phyloP scores from a whole-genome alignment of 2,113 vertebrate species.

The Sigmodon hispidus region DNA sequence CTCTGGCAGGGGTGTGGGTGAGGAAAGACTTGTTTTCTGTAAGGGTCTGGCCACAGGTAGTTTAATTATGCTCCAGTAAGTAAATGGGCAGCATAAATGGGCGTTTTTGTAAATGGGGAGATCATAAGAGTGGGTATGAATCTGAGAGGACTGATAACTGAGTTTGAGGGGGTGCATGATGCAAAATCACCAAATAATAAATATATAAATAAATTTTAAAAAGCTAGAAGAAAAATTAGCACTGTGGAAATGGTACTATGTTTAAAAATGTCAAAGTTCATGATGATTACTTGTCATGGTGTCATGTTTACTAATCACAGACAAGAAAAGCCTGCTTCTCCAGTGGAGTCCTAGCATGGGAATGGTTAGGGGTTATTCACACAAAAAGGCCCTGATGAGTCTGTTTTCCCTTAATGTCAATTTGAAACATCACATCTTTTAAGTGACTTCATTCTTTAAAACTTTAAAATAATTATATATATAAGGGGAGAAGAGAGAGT shows the following conservation, averaged over 20 bases:
- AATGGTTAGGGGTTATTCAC: constrained; percentile 5
- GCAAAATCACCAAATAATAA: too few relatives aligned
- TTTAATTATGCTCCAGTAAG: too few relatives aligned
- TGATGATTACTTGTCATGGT: constrained; percentile 31
- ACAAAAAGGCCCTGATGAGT: background rate
- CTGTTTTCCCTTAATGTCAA: constrained; percentile 23
- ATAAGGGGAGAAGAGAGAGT: too few relatives aligned
- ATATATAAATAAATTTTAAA: too few relatives aligned
- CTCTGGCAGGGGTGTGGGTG: too few relatives aligned
- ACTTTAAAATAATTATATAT: background rate
- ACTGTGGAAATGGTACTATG: background rate
- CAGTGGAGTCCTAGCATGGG: background rate
- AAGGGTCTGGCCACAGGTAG: too few relatives aligned
- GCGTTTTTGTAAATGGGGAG: too few relatives aligned
- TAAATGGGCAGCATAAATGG: too few relatives aligned
- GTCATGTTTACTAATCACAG: constrained; percentile 18
- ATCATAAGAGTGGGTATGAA: too few relatives aligned
- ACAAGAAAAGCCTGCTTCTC: background rate
- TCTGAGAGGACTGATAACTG: too few relatives aligned
- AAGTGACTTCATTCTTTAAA: background rate
- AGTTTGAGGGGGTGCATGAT: too few relatives aligned
- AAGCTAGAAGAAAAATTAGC: constrained; percentile 50
- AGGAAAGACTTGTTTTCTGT: too few relatives aligned
- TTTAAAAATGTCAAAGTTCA: constrained; percentile 52
- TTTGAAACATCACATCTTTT: background rate